Evolutionary conservation across 37 sponge, comb jelly and placozoan species (phyloP), one percentile per base, ranked within the genome.

Genomic region (Chondrilla cf. caribensis): DNA sequence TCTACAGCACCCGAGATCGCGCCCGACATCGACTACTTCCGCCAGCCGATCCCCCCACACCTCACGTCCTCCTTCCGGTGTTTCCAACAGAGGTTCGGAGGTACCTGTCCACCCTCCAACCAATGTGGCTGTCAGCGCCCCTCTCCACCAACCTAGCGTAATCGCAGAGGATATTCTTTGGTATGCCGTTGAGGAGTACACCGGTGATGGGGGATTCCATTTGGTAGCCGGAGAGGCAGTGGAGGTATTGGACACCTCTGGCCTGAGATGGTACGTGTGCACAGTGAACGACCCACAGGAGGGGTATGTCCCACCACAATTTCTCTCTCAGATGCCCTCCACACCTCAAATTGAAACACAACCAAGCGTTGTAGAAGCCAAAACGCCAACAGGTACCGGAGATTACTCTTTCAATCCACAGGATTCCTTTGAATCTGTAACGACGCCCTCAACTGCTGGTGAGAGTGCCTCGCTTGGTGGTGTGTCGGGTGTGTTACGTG

Each of bases 231-330:
- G 87, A 0, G 82, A 81, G 54, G 36, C 87, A 22, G 87, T 86
- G 0, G 77, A 91, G 86, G 79, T 91, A 57, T 21, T 91, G 55
- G 88, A 91, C 54, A 18, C 62, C 18, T 83, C 86, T 14, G 76
- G 76, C 6, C 41, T 43, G 2, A 22, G 24, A 43, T 73, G 76
- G 76, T 73, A 73, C 44, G 76, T 73, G 39, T 6, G 42, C 15
- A 73, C 76, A 31, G 25, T 73, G 3, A 14, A 73, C 2, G 76
- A 73, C 21, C 76, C 76, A 5, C 21, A 37, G 44, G 76, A 73
- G 25, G 76, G 76, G 25, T 73, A 41, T 39, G 44, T 73, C 25
- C 76, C 76, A 25, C 76, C 76, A 2, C 43, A 40, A 15, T n/a
- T 36, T 24, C 76, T 73, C 9, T 73, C 76, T 2, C 76, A 73